Evolutionary conservation across 2,113 vertebrate genomes (phyloP), one percentile per base, ranked within the genome.

Genomic region (Bungarus multicinctus): DNA sequence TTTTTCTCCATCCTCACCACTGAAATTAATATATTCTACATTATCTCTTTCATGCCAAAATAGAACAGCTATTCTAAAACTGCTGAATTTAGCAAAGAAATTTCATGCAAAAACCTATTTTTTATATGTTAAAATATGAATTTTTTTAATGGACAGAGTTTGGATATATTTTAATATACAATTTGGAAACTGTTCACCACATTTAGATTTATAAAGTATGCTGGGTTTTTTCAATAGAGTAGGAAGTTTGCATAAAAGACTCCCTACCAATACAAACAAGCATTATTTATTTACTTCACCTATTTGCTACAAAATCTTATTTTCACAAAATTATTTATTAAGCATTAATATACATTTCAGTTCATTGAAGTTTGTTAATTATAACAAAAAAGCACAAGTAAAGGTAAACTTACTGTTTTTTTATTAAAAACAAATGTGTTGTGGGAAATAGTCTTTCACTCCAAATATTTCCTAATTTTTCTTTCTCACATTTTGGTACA

Each of bases 301-400:
- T 50, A 85, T 34, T 89, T 92, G 92, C 92, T 92, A 85, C 54
- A 89, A 81, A 81, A 55, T 25, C 27, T 89, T 87, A 88, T 94
- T 96, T 96, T 90, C 93, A 94, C 93, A 90, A 96, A 95, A 93
- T 95, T 96, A 95, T 95, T 97, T 96, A 96, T 93, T 81, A 81
- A 81, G 34, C 93, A 95, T 95, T 93, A 88, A 95, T 94, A 95
- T 93, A 54, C 18, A 47, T 96, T 95, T 95, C 90, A 95, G 92
- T 91, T 95, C 91, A 92, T 92, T 95, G 91, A 94, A 95, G 96
- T 96, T 96, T 96, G 95, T 95, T 96, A 97, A 96, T 97, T 96
- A 96, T 94, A 96, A 88, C 91, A 95, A 95, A 97, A 97, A 96
- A 87, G 30, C 87, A 94, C 95, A 94, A 95, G 30, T 92, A 81